These are phyloP conservation scores for Drosophila lacicola DNA, from an alignment of 2,888 invertebrate species.

Conservation along the genomic window DNA sequence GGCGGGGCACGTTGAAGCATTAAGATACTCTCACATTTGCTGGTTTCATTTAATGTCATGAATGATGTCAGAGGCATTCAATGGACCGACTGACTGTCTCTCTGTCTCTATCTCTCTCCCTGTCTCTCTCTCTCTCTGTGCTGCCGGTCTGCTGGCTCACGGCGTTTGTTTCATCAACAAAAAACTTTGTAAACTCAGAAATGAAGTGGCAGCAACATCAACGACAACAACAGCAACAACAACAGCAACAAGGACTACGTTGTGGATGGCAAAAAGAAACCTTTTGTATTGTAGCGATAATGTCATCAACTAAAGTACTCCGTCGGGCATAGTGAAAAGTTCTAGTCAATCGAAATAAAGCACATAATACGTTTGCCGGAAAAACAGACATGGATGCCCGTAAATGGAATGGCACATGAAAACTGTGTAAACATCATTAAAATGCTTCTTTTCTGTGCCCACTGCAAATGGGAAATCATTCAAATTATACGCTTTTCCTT, in stretches of 20 bases:
- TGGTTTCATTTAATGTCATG: slow-evolving; percentile 16
- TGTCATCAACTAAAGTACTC: slow-evolving; percentile 78
- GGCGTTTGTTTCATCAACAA: slow-evolving; percentile 47
- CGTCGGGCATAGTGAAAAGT: slow-evolving; percentile 74
- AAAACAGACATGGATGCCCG: slow-evolving; percentile 28
- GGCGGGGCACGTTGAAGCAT: slow-evolving; percentile 26
- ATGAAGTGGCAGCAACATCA: slow-evolving; percentile 39
- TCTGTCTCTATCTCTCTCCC: slow-evolving; percentile 5
- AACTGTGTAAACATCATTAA: slow-evolving; percentile 73
- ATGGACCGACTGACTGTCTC: slow-evolving; percentile 12
- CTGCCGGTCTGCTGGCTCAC: slow-evolving; percentile 23
- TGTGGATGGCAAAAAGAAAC: slow-evolving; percentile 36
- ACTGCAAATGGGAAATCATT: slow-evolving; percentile 67
- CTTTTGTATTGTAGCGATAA: slow-evolving; percentile 74
- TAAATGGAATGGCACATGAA: slow-evolving; percentile 44
- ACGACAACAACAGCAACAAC: slow-evolving; percentile 9
- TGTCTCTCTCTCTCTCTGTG: slow-evolving; percentile 3
- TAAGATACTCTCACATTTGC: slow-evolving; percentile 22
- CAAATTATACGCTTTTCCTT: slow-evolving; percentile 53
- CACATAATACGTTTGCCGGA: slow-evolving; percentile 49
- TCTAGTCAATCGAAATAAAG: slow-evolving; percentile 76
- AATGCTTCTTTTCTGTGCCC: slow-evolving; percentile 46
- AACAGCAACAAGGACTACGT: slow-evolving; percentile 5
- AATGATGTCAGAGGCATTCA: slow-evolving; percentile 34
- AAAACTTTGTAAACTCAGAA: slow-evolving; percentile 47